Evolutionary conservation across 2,888 invertebrate genomes (phyloP).

Genomic region (Phragmatobia fuliginosa): DNA sequence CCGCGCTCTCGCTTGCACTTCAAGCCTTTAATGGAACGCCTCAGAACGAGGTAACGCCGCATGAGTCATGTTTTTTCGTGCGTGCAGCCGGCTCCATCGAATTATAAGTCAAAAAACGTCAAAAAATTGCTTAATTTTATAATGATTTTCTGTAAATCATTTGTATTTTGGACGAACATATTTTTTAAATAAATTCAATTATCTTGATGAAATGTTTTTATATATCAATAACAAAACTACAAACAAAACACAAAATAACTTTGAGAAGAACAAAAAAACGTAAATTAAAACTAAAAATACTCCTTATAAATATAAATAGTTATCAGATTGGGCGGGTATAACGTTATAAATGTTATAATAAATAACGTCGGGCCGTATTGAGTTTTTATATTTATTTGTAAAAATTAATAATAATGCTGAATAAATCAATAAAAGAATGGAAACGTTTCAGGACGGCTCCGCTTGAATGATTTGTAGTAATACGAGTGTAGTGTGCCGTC

Average conservation of each 20-base stretch:
- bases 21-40: too few species aligned
- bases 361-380: conserved; percentile 69
- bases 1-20: too few species aligned
- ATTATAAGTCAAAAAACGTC: too few species aligned
- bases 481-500: conserved; percentile 77
- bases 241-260: conserved; percentile 57
- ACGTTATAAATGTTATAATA: conserved; percentile 79
- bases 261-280: conserved; percentile 54
- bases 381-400: conserved; percentile 67
- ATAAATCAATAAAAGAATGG: conserved; percentile 86
- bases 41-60: too few species aligned
- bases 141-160: too few species aligned
- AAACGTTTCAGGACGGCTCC: conserved; percentile 78
- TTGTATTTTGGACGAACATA: too few species aligned
- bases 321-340: conserved; percentile 80
- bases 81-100: too few species aligned
- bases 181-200: too few species aligned
- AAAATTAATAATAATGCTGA: conserved; percentile 84
- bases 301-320: conserved; percentile 70
- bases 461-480: conserved; percentile 86
- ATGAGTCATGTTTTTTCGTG: too few species aligned
- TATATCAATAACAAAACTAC: conserved; percentile 8
- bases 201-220: not conserved
- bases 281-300: conserved; percentile 62
- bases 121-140: too few species aligned